phyloP scores from a whole-genome alignment of 2,888 invertebrate species.

The Cantharis lateralis region DNA sequence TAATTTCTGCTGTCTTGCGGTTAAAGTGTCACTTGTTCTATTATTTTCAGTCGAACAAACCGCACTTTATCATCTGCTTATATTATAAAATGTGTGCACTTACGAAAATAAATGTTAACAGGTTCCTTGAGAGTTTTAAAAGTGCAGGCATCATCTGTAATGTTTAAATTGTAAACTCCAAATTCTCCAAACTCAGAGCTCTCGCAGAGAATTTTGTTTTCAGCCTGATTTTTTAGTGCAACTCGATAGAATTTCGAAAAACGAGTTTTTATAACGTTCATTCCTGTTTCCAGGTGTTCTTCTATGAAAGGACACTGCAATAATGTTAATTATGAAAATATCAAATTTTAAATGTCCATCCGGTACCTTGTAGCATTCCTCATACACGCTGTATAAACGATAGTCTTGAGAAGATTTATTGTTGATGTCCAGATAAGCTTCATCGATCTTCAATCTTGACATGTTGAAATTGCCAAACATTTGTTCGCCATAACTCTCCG shows the following conservation, averaged over 20 bases:
- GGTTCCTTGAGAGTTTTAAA: slow-evolving; percentile 65
- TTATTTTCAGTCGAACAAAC: too few relatives aligned
- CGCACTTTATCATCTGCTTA: too few relatives aligned
- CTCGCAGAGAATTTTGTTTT: slow-evolving; percentile 61
- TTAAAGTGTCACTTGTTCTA: too few relatives aligned
- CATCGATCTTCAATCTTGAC: slow-evolving; percentile 64
- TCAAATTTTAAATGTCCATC: not conserved
- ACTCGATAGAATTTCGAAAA: slow-evolving; percentile 29
- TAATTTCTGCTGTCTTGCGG: too few relatives aligned
- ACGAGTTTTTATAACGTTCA: slow-evolving; percentile 22
- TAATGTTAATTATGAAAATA: not conserved
- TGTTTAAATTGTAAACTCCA: slow-evolving; percentile 70
- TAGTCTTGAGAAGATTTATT: slow-evolving; percentile 49
- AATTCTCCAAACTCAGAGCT: slow-evolving; percentile 68
- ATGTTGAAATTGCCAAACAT: slow-evolving; percentile 62
- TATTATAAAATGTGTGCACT: slow-evolving; percentile 52
- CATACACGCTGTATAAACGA: slow-evolving; percentile 69
- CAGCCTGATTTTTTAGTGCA: slow-evolving; percentile 13
- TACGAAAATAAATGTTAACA: slow-evolving; percentile 73
- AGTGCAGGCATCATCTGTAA: slow-evolving; percentile 60
- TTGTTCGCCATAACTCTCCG: slow-evolving; percentile 62
- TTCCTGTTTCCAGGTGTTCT: slow-evolving; percentile 10
- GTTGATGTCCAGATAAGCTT: slow-evolving; percentile 65
- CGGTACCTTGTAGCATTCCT: slow-evolving; percentile 71
- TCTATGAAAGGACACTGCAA: slow-evolving; percentile 39